Evolutionary conservation across 2,888 invertebrate species (phyloP), one percentile per base, ranked within the genome.

Genomic region (Dendrolimus pini): DNA sequence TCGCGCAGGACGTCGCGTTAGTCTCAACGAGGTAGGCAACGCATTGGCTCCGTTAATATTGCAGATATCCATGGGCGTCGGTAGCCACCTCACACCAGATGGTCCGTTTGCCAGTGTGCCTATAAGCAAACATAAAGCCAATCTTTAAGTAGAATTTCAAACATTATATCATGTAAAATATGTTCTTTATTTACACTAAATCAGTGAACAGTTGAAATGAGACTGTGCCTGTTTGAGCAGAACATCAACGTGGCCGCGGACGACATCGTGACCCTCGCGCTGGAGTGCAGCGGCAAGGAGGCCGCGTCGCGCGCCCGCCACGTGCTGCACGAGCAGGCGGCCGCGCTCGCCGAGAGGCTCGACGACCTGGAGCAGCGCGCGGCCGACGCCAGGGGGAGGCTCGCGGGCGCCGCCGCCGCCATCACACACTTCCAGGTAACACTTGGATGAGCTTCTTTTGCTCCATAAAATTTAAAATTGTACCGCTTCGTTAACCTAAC

Each of bases 371-470:
- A 95, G 70, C 92, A 94, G 0, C 93, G 95, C 65, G 92, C 98
- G 3, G 94, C 94, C 58, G 96, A 96, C 67, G 93, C 97, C 7
- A 94, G 95, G 69, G 94, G 94, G 56, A 93, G 95, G 65, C 82
- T 98, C 57, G 96, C 97, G 64, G 96, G 96, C 0, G 97, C 97
- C 0, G 96, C 97, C 0, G 95, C 95, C 0, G 97, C 97, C 0
- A 94, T 97, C 56, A 93, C 96, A 0, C 95, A 96, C 71, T 97
- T 97, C 87, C 96, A 96, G 85, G 94, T 93, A 63, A 70, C 79
- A 47, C 1, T n/a, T 9, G 7, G 0, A 54, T 54, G 9, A 9
- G n/a, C 0, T 0, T 54, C 54, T 66, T 41, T 9, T 1, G 8
- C n/a, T 53, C 1, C 13, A 53, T 2, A 14, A 14, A 14, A 14